Conservation (phyloP, 1,140 invertebrate species). For the Parapsyche elsis region DNA sequence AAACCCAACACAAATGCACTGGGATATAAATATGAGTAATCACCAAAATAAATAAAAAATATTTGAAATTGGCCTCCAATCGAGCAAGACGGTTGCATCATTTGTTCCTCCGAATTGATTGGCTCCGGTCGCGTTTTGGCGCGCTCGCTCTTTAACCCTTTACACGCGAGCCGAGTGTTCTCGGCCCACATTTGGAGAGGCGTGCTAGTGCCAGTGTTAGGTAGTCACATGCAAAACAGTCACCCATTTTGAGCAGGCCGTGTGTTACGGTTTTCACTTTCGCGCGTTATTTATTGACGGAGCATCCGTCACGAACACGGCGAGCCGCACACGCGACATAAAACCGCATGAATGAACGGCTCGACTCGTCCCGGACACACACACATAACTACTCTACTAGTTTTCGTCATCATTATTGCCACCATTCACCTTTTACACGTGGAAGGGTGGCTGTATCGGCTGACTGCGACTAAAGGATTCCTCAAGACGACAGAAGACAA, state of each 20-base stretch:
- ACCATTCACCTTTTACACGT: too few relatives aligned
- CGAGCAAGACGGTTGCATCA: too few relatives aligned
- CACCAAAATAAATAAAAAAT: too few relatives aligned
- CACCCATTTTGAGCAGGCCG: too few relatives aligned
- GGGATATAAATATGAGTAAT: too few relatives aligned
- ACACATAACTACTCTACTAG: neutral
- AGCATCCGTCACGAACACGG: slow-evolving; percentile 31
- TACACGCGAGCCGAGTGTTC: neutral
- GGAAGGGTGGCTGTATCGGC: too few relatives aligned
- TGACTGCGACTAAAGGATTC: too few relatives aligned
- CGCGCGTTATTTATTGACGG: slow-evolving; percentile 30
- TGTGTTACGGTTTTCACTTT: slow-evolving; percentile 34
- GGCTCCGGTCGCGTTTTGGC: neutral
- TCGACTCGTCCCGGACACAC: neutral
- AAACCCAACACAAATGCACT: too few relatives aligned
- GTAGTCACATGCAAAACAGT: neutral
- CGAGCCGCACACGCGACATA: neutral
- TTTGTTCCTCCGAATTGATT: neutral
- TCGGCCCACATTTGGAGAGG: neutral
- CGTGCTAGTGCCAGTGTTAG: neutral
- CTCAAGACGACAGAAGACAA: too few relatives aligned
- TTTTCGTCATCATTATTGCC: too few relatives aligned
- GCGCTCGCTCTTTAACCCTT: neutral
- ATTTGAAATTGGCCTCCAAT: too few relatives aligned
- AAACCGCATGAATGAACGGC: slow-evolving; percentile 21